These are phyloP conservation scores for Papilio elwesi DNA, from an alignment of 2,888 invertebrate species.

Conservation along the genomic window DNA sequence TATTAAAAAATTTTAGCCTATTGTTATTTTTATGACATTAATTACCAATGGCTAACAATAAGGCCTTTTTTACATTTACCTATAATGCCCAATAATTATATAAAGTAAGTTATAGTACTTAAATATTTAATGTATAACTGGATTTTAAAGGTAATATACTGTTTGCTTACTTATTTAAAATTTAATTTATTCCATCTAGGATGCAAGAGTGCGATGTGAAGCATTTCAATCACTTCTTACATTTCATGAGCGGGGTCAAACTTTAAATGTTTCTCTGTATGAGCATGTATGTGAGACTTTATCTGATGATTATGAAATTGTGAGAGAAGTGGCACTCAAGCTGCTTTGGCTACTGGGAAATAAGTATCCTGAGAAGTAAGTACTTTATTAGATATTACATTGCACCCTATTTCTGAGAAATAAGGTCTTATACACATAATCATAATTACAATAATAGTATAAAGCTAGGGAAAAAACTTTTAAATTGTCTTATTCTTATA, in stretches of 20 bases:
- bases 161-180: no score
- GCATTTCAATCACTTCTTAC: conserved; percentile 94
- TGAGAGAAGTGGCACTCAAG: conserved; percentile 92
- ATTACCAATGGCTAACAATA: no score
- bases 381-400: conserved; percentile 23
- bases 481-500: no score
- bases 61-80: no score
- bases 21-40: no score
- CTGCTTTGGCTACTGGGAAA: conserved; percentile 94
- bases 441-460: background rate
- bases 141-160: no score
- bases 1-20: no score
- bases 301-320: conserved; percentile 97
- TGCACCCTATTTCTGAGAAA: background rate
- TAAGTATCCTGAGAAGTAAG: conserved; percentile 93
- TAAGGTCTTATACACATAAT: background rate
- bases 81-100: no score
- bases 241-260: conserved; percentile 92
- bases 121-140: no score
- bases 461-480: no score
- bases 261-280: conserved; percentile 88
- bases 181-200: conserved; percentile 74
- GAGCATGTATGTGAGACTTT: conserved; percentile 89
- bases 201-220: conserved; percentile 95
- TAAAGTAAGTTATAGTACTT: no score